Evolutionary conservation across 2,888 invertebrate genomes (phyloP), one percentile per base, ranked within the genome.

Genomic region (Serripes groenlandicus): DNA sequence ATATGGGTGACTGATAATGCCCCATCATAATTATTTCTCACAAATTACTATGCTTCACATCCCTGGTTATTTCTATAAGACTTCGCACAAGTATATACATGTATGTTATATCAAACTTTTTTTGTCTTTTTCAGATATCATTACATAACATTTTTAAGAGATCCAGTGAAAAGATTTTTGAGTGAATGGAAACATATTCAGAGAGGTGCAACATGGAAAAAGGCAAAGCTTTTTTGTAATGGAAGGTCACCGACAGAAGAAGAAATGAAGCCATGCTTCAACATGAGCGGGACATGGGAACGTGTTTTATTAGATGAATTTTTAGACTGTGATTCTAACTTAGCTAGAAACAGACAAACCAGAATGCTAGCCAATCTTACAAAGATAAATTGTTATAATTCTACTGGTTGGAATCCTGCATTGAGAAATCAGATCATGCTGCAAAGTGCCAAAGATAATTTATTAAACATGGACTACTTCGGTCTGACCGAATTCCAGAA

Each of bases 111-210:
- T n/a, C n/a, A n/a, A n/a, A n/a, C n/a, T n/a, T n/a, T n/a, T n/a
- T n/a, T n/a, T n/a, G n/a, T n/a, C n/a, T n/a, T n/a, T n/a, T n/a
- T 91, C 94, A 96, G 99, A 92, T 99, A 99, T 95, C 98, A 98
- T 95, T 99, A 99, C 95, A 98, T 99, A 89, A 98, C 99, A 5
- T 96, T 99, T 86, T 96, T 99, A 69, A 96, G 99, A 83, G 98
- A 99, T 93, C 99, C 99, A 0, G 97, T 99, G 58, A 96, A 97
- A 75, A 96, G 98, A 91, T 99, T 98, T 95, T 96, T 99, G 92
- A 99, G 99, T 78, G 99, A 99, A 95, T 99, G 98, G 95, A 96
- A 98, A 60, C 99, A 99, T 95, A 99, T 99, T 68, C 97, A 98
- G 93, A 96, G 99, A 35, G 99, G 99, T 49, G 99, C 98, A 80